phyloP scores from a whole-genome alignment of 1,140 invertebrate species.

The Eumeta japonica region DNA sequence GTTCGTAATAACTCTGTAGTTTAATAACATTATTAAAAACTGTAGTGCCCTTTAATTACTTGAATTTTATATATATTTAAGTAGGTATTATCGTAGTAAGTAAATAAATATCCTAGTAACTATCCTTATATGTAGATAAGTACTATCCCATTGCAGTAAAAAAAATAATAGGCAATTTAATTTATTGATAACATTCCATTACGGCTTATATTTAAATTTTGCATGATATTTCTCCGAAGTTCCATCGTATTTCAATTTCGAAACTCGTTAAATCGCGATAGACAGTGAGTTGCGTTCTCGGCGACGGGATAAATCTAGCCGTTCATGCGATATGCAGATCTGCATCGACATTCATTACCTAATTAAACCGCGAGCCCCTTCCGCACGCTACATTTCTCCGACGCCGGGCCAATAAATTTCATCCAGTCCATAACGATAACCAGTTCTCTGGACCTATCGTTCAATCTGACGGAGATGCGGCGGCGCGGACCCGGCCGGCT shows the following conservation, averaged over 20 bases:
- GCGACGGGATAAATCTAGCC: slow-evolving; percentile 50
- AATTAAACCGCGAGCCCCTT: slow-evolving; percentile 57
- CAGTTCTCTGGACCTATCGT: slow-evolving; percentile 57
- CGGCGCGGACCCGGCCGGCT: slow-evolving; percentile 54
- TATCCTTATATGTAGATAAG: not conserved
- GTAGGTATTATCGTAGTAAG: no score
- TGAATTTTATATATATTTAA: no score
- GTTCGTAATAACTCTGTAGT: slow-evolving; percentile 5
- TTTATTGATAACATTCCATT: no score
- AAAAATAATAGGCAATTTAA: slow-evolving; percentile 18
- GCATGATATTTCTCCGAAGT: slow-evolving; percentile 1
- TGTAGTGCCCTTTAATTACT: no score
- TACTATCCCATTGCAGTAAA: not conserved
- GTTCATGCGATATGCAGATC: slow-evolving; percentile 55
- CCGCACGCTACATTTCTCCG: slow-evolving; percentile 56
- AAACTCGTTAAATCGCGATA: slow-evolving; percentile 25
- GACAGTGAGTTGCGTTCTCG: no score
- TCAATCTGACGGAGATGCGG: slow-evolving; percentile 56
- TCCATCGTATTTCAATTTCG: slow-evolving; percentile 1
- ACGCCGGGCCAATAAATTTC: slow-evolving; percentile 56
- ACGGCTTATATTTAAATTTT: not conserved
- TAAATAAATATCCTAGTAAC: no score
- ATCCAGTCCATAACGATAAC: slow-evolving; percentile 57
- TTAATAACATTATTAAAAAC: slow-evolving; percentile 1
- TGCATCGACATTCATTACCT: slow-evolving; percentile 57